Evolutionary conservation across 2,888 invertebrate species (phyloP), one percentile per base, ranked within the genome.

Genomic region (Linnaemya vulpina): DNA sequence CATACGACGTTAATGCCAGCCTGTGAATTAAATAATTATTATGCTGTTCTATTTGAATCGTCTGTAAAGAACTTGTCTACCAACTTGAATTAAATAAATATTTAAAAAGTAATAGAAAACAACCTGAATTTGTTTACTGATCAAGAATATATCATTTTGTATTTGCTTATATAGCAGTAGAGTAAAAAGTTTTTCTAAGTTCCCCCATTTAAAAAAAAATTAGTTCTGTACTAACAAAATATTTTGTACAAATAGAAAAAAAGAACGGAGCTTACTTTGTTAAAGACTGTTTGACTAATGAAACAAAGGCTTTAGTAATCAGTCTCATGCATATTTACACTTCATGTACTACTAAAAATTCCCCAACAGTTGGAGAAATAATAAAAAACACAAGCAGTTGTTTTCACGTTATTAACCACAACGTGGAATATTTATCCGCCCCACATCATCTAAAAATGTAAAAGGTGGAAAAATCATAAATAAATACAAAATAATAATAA

Each of bases 401-500:
- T 49, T 65, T 62, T 70, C 55, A 63, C 35, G 62, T 71, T 71
- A 9, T 63, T 55, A 79, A 65, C 71, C 79, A 73, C 58, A 79
- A 79, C 65, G 25, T 53, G 53, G 51, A 63, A 53, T 71, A 63
- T 78, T 78, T 62, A 62, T 30, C 20, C 43, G 35, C 43, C 62
- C 70, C 46, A 40, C 35, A 17, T 17, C 58, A 58, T 22, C 22
- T 30, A 46, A 65, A 20, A 55, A 30, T 4, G 11, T 15, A 25
- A 71, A 46, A 46, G 15, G 20, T 1, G 17, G 22, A 70, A 71
- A 46, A 71, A 15, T 1, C 35, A 10, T 20, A 15, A 58, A n/a
- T 22, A 46, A n/a, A 67, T 51, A 15, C 15, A 49, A 40, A 58
- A 15, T 8, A 71, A 38, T 22, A 58, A 38, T 30, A 43, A 55